phyloP scores from a whole-genome alignment of 2,113 vertebrate species.

The Chionomys nivalis region DNA sequence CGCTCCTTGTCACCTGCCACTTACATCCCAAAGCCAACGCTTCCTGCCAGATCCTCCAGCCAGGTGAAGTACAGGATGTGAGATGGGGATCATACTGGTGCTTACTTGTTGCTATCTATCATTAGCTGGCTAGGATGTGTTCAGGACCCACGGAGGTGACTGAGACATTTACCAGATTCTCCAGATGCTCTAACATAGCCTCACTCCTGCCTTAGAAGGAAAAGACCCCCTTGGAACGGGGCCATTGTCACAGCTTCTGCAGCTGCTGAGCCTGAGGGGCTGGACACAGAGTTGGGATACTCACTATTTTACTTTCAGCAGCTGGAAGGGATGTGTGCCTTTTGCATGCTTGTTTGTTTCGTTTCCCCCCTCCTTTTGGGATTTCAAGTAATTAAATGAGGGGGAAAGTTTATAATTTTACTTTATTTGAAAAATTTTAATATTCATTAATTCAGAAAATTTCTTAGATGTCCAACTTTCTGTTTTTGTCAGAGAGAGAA shows the following conservation, averaged over 20 bases:
- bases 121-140: conserved; percentile 47
- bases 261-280: neutral
- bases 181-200: conserved; percentile 46
- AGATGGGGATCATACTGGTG: neutral
- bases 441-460: conserved; percentile 20
- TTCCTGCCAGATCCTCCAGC: neutral
- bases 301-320: neutral
- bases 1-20: neutral
- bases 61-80: conserved; percentile 45
- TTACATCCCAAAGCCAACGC: neutral
- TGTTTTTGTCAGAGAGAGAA: conserved; percentile 30
- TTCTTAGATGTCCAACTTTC: neutral
- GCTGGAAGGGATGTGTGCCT: neutral
- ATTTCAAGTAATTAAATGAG: conserved; percentile 16
- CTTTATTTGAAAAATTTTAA: conserved; percentile 59
- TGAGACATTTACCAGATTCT: conserved; percentile 64
- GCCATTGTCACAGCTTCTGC: conserved; percentile 64
- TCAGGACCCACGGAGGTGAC: conserved; percentile 53
- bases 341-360: neutral
- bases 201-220: conserved; percentile 40
- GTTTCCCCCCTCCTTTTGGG: neutral
- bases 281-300: neutral
- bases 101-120: conserved; percentile 11
- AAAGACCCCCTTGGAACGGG: neutral
- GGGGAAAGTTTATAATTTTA: conserved; percentile 40